Evolutionary conservation across 2,113 vertebrate genomes (phyloP), one percentile per base, ranked within the genome.

Genomic region (Morone chrysops): DNA sequence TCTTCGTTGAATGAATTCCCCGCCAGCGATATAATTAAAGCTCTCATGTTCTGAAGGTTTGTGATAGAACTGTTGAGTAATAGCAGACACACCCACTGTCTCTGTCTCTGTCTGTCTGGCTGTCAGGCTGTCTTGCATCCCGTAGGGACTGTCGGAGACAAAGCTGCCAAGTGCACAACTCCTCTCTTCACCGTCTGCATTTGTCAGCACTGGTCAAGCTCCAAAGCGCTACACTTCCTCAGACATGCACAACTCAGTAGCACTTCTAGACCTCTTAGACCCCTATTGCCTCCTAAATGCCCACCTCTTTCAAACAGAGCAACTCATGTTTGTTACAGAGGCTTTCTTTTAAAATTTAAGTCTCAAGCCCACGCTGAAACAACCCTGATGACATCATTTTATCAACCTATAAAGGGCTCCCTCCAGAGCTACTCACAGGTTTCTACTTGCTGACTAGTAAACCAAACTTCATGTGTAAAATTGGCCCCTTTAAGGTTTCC

Each of bases 41-140:
- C 22, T 6, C 14, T 18, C 6, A 1, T 71, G 16, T 70, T 59
- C 54, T 47, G 40, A 74, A 63, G 71, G 60, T 57, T 41, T 75
- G 17, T 48, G 18, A 80, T 56, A 40, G 20, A 68, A 18, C n/a
- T 14, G 43, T 83, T 89, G 82, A 82, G 83, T 60, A 82, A 91
- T 17, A 63, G 59, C 40, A 36, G 74, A 17, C 79, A 61, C 62
- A 45, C 69, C 71, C 70, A 11, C 38, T 20, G 67, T 70, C 60
- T 60, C 17, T 61, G 43, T 48, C 73, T 89, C 20, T 61, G 74
- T 72, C 48, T 83, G 57, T 57, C 71, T 81, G 75, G 31, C 66
- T 75, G 71, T 62, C 61, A 22, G 69, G 38, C 82, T 43, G 68
- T 51, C 51, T 77, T 13, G 22, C 45, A 1, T 25, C 61, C 62